Conservation (phyloP, 2,888 invertebrate species). For the Thalpophila matura region DNA sequence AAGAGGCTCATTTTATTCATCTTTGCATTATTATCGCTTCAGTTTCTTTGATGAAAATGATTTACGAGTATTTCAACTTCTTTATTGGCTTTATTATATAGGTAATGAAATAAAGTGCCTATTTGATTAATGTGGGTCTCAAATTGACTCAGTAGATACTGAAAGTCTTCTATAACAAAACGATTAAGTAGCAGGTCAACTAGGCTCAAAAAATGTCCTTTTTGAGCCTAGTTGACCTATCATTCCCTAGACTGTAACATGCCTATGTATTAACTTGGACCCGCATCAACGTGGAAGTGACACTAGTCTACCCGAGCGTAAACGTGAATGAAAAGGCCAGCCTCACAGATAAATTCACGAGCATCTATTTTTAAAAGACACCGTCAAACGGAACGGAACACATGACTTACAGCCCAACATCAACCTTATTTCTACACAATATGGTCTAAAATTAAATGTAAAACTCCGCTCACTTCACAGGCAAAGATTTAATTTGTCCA, state of each 20-base stretch:
- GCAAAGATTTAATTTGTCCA: conserved; percentile 76
- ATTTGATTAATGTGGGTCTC: no score
- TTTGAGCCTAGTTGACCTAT: no score
- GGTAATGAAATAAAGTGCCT: no score
- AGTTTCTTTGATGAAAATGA: no score
- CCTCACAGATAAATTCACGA: conserved; percentile 44
- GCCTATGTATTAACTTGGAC: conserved; percentile 16
- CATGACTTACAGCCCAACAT: conserved; percentile 10
- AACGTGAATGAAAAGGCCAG: conserved; percentile 46
- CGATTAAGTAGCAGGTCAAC: no score
- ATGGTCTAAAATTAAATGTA: conserved; percentile 23
- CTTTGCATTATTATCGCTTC: neutral
- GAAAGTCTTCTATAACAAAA: neutral
- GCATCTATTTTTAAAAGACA: conserved; percentile 57
- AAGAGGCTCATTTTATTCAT: conserved; percentile 1
- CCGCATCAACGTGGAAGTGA: conserved; percentile 45
- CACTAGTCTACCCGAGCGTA: conserved; percentile 31
- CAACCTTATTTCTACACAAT: neutral
- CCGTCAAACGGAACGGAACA: conserved; percentile 40
- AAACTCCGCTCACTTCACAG: conserved; percentile 41
- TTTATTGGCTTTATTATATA: no score
- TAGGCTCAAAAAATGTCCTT: no score
- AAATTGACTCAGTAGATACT: no score
- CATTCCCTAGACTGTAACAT: neutral
- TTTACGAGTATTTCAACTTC: no score